A percentile compares a stretch with the other conserved stretches of the same genome.
These are phyloP conservation scores for Carposina sasakii DNA, from an alignment of 1,140 invertebrate species.

Conservation along the genomic window DNA sequence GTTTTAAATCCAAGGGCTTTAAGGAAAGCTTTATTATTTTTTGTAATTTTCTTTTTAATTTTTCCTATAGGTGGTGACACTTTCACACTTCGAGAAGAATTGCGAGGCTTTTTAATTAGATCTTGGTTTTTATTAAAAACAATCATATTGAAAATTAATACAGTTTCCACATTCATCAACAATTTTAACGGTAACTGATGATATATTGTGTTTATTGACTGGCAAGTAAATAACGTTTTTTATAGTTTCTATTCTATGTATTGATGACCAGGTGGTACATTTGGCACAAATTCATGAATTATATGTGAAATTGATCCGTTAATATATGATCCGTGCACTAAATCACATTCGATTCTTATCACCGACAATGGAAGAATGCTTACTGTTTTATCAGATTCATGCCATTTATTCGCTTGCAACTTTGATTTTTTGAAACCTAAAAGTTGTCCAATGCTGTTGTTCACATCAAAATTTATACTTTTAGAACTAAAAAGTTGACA, in stretches of 20 bases:
- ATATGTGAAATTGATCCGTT: slow-evolving; percentile 7
- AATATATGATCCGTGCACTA: slow-evolving; percentile 8
- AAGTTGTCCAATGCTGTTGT: slow-evolving; percentile 2
- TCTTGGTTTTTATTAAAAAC: not conserved
- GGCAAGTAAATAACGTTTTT: slow-evolving; percentile 14
- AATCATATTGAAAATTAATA: slow-evolving; percentile 9
- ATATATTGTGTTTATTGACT: slow-evolving; percentile 1
- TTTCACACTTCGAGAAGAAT: not conserved
- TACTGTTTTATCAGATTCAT: slow-evolving; percentile 4
- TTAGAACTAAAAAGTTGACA: slow-evolving; percentile 6
- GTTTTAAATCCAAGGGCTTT: not conserved
- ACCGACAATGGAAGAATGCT: slow-evolving; percentile 11
- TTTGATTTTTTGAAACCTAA: not conserved
- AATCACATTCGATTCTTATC: slow-evolving; percentile 11
- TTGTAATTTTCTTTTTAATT: not conserved
- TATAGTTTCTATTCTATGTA: slow-evolving; percentile 4
- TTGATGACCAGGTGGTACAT: slow-evolving; percentile 8
- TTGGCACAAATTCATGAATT: slow-evolving; percentile 11
- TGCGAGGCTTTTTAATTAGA: too few species aligned
- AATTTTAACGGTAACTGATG: slow-evolving; percentile 1
- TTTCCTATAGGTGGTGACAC: not conserved
- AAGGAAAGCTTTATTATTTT: slow-evolving; percentile 5
- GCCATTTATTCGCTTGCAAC: slow-evolving; percentile 10
- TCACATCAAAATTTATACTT: slow-evolving; percentile 4
- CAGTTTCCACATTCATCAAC: not conserved